These are phyloP conservation scores for Nothura maculosa DNA, from an alignment of 2,797 vertebrate genomes.

Conservation along the genomic window DNA sequence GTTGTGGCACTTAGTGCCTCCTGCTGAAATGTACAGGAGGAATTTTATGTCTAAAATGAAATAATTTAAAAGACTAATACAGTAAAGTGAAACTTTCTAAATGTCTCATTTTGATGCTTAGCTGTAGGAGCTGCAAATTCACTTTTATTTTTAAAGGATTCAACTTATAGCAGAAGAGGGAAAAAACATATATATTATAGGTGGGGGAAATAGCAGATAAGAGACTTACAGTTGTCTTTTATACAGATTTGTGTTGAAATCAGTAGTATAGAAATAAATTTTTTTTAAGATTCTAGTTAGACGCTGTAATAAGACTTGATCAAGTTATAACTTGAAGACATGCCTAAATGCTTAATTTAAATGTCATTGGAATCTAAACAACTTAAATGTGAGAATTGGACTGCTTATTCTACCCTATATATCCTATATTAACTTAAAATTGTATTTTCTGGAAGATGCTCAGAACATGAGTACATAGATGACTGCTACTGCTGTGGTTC, in stretches of 20 bases:
- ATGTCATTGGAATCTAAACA: background rate
- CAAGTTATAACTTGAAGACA: background rate
- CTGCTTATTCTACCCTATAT: background rate
- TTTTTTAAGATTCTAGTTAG: background rate
- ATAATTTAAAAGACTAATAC: background rate
- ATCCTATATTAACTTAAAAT: background rate
- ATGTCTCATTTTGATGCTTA: slow-evolving; percentile 21
- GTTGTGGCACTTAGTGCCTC: background rate
- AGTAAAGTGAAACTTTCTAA: background rate
- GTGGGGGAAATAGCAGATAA: background rate
- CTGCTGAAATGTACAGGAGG: background rate
- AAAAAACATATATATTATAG: rapidly evolving
- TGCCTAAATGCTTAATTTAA: background rate
- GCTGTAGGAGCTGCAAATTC: background rate
- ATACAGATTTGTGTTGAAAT: background rate
- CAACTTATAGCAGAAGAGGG: background rate
- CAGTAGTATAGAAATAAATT: background rate
- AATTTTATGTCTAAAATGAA: slow-evolving; percentile 23
- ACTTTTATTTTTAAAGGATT: background rate
- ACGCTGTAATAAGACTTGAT: background rate
- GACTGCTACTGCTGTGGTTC: background rate
- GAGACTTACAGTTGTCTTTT: background rate
- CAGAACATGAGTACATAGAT: background rate
- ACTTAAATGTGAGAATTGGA: background rate
- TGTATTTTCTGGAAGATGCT: background rate